Evolutionary conservation across 2,113 vertebrate genomes (phyloP).

Genomic region (Gracilinanus agilis): DNA sequence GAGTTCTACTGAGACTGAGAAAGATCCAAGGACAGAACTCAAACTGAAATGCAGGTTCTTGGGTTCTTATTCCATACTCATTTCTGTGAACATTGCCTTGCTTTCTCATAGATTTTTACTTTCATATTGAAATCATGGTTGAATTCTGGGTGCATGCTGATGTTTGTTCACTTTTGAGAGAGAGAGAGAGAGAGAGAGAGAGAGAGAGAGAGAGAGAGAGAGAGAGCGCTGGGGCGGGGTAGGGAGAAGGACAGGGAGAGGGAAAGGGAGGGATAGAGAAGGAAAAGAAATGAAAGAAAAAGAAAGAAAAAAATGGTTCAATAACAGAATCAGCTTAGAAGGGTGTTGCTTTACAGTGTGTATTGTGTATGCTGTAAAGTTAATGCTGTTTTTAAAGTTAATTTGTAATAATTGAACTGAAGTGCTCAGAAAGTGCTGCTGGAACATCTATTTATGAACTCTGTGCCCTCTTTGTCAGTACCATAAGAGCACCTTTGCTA

Average conservation of each 20-base stretch:
- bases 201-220: background rate
- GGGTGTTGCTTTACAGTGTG: slow-evolving; percentile 70
- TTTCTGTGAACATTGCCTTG: background rate
- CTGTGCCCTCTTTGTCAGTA: slow-evolving; percentile 73
- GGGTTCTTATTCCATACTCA: background rate
- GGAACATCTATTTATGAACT: slow-evolving; percentile 72
- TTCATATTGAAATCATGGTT: slow-evolving; percentile 12
- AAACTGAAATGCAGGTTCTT: background rate
- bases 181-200: no score
- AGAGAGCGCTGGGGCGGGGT: no score
- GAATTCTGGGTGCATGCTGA: slow-evolving; percentile 9
- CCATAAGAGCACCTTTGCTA: slow-evolving; percentile 72
- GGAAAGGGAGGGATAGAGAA: background rate
- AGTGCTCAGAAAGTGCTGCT: slow-evolving; percentile 78
- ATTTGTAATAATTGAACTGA: slow-evolving; percentile 79
- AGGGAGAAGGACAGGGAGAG: background rate
- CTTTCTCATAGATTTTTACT: slow-evolving; percentile 28
- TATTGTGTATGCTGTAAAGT: slow-evolving; percentile 77
- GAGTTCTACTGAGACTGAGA: background rate
- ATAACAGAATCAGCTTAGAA: slow-evolving; percentile 57
- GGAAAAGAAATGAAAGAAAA: background rate
- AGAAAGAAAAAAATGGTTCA: slow-evolving; percentile 47
- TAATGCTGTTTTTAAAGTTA: slow-evolving; percentile 83
- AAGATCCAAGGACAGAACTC: background rate
- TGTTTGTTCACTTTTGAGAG: slow-evolving; percentile 7